Evolutionary conservation across 2,113 vertebrate species (phyloP).

Genomic region (Rattus rattus): DNA sequence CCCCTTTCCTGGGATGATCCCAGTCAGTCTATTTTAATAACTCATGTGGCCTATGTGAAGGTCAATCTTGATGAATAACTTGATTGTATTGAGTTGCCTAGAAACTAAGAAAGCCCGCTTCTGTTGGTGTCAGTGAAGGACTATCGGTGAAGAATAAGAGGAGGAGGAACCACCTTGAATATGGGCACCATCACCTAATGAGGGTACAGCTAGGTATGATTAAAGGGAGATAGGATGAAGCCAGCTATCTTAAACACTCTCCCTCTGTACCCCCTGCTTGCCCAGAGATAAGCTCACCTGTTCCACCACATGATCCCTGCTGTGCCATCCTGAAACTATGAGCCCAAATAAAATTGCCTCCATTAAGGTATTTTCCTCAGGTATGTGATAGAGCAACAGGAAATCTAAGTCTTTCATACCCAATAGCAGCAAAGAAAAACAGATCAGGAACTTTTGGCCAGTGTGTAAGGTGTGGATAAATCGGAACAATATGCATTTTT

Average conservation of each 20-base stretch:
- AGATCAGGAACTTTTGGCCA: not conserved
- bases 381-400: not conserved
- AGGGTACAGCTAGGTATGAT: too few species aligned
- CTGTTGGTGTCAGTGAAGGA: not conserved
- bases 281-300: not conserved
- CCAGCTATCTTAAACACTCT: not conserved
- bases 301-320: too few species aligned
- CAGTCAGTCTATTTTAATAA: not conserved
- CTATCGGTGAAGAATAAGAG: not conserved
- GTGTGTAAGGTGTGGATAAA: not conserved
- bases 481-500: not conserved
- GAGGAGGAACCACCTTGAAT: not conserved
- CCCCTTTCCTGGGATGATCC: not conserved
- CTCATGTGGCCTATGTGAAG: not conserved
- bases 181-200: not conserved
- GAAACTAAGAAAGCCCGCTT: not conserved
- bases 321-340: not conserved
- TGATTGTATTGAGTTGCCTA: not conserved
- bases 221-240: not conserved
- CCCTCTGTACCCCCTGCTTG: not conserved
- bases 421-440: not conserved
- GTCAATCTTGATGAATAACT: not conserved
- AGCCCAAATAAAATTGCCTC: not conserved
- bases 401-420: not conserved
- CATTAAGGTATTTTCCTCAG: not conserved